Conservation (phyloP, 2,797 vertebrate species). For the Sebastes steindachneri region DNA sequence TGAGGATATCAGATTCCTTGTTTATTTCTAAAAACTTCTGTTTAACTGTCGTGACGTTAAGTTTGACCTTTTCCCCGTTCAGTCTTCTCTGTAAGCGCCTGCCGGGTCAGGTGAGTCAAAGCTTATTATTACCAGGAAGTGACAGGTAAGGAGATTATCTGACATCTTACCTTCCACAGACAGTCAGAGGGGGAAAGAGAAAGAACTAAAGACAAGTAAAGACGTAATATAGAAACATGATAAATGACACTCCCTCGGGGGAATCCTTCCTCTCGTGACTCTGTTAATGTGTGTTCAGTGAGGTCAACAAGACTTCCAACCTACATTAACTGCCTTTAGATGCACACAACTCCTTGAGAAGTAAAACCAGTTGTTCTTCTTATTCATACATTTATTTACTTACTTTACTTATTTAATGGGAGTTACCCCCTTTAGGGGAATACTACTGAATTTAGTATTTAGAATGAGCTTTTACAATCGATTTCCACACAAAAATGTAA, state of each 20-base stretch:
- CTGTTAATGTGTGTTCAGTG: neutral
- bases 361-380: neutral
- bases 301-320: neutral
- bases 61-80: conserved; percentile 1
- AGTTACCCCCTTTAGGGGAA: neutral
- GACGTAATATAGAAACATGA: neutral
- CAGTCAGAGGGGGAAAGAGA: neutral
- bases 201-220: neutral
- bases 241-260: neutral
- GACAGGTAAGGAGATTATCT: conserved; percentile 70
- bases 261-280: neutral
- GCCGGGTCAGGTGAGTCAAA: conserved; percentile 35
- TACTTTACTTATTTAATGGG: neutral
- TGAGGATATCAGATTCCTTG: neutral
- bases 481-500: neutral
- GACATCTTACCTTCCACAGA: neutral
- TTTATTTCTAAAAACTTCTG: neutral
- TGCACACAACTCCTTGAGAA: neutral
- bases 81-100: conserved; percentile 12
- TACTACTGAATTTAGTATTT: neutral
- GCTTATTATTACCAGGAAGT: conserved; percentile 47
- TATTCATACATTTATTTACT: neutral
- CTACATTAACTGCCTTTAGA: neutral
- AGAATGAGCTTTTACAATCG: neutral
- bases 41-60: neutral